Conservation (phyloP, 2,797 vertebrate genomes). For the Ambastaia sidthimunki region DNA sequence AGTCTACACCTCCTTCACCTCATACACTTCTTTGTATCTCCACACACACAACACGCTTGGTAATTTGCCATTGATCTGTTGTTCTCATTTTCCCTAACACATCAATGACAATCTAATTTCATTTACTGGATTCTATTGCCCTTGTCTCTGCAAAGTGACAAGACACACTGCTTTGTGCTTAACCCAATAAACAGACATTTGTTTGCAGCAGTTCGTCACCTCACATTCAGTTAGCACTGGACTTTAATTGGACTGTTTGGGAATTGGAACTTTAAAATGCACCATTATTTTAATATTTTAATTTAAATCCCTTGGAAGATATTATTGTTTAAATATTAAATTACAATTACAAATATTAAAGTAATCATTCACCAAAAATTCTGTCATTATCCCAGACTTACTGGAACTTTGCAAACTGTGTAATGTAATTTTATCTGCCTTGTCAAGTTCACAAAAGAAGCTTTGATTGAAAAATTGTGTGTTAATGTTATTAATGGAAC, state of each 20-base stretch:
- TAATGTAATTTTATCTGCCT: too few species aligned
- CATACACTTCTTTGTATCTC: conserved; percentile 3
- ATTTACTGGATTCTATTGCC: conserved; percentile 78
- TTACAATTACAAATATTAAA: conserved; percentile 43
- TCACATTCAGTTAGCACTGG: conserved; percentile 73
- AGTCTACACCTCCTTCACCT: conserved; percentile 44
- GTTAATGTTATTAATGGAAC: too few species aligned
- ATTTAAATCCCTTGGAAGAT: conserved; percentile 41
- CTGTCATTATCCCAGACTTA: not conserved
- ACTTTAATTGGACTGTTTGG: conserved; percentile 70
- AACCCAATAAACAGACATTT: conserved; percentile 79
- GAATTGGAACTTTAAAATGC: conserved; percentile 51
- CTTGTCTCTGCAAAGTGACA: conserved; percentile 82
- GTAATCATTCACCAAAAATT: not conserved
- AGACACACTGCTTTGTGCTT: conserved; percentile 80
- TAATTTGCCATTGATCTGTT: conserved; percentile 84
- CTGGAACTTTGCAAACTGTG: too few species aligned
- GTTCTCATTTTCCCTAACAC: conserved; percentile 75
- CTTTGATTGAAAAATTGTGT: too few species aligned
- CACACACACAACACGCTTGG: conserved; percentile 59
- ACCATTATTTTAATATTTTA: conserved; percentile 46
- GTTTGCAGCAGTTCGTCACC: conserved; percentile 79
- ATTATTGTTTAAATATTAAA: too few species aligned
- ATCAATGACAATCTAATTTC: conserved; percentile 87
- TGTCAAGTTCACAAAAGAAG: too few species aligned